Base-by-base conservation (phyloP, 1,140 invertebrate genomes). In the Listronotus oregonensis region DNA sequence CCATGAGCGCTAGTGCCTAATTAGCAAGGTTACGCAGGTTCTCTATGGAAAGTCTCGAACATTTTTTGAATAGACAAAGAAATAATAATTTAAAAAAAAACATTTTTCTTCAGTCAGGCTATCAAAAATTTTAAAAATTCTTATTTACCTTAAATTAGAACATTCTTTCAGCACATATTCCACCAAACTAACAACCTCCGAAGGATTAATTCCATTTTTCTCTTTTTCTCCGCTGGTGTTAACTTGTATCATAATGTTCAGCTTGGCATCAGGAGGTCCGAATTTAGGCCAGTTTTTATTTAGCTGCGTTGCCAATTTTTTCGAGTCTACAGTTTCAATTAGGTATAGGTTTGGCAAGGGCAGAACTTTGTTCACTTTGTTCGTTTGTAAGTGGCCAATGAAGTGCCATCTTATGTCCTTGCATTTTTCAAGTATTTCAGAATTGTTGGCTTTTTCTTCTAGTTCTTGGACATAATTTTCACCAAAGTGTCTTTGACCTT, bases 401-500 rank as follows among this genome's bases (percentile, higher is more conserved):
- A 96, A 97, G 82, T 99, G 97, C 97, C 97, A 99, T 75, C 85
- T 86, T 50, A 99, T 97, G 27, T 99, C 94, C 67, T 87, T 87
- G 79, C 96, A 98, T 73, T 89, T 84, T 57, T 89, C 85, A 49
- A 91, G 66, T 67, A 98, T 87, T 57, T 87, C 79, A 32, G 84
- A 75, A 79, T 91, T 83, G 61, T 78, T 82, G 12, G 89, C 86
- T 82, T 99, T 99, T 46, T 94, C 89, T 47, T 86, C 82, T 10
- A 98, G 78, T 82, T 98, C 96, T 77, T 97, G 89, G 0, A 97
- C 92, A 84, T 99, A 99, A 81, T 99, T 99, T 82, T 99, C 97
- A 27, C 97, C 97, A 83, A 99, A 99, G 82, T 97, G 84, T 70
- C 87, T 84, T 77, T 98, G 95, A 9, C 64, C 63, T 65, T 27